A percentile compares a stretch with the other conserved stretches of the same genome.
These are phyloP conservation scores for Diloba caeruleocephala DNA, from an alignment of 2,888 invertebrate species.

Conservation along the genomic window DNA sequence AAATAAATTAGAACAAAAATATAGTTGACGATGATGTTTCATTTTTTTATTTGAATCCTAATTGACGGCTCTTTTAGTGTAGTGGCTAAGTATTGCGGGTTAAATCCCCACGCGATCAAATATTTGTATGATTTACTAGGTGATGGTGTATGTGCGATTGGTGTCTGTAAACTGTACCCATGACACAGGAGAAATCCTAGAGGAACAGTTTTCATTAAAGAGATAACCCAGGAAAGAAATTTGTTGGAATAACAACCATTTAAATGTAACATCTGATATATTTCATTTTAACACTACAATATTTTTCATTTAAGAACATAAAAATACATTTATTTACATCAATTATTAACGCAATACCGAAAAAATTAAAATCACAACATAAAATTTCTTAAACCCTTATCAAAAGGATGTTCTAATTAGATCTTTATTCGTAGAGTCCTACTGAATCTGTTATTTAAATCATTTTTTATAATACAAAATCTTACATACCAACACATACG, in stretches of 20 bases:
- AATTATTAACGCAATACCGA: slow-evolving; percentile 75
- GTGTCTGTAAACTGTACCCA: too few species aligned
- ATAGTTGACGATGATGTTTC: slow-evolving; percentile 76
- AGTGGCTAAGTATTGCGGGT: too few species aligned
- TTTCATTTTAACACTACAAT: slow-evolving; percentile 79
- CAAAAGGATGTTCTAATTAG: slow-evolving; percentile 39
- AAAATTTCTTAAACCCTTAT: slow-evolving; percentile 51
- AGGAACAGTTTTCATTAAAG: too few species aligned
- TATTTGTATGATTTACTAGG: too few species aligned
- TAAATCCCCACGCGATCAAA: too few species aligned
- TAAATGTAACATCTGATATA: slow-evolving; percentile 82
- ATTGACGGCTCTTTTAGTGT: too few species aligned
- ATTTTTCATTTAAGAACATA: slow-evolving; percentile 70
- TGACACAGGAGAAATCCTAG: too few species aligned
- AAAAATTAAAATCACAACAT: slow-evolving; percentile 75
- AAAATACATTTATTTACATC: slow-evolving; percentile 73
- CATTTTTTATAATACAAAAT: not conserved
- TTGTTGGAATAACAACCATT: slow-evolving; percentile 19
- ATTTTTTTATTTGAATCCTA: slow-evolving; percentile 53
- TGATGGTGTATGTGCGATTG: too few species aligned
- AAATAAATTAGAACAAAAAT: slow-evolving; percentile 87
- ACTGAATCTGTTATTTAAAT: slow-evolving; percentile 7
- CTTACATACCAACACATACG: slow-evolving; percentile 16
- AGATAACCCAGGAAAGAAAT: too few species aligned
- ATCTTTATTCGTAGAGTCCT: slow-evolving; percentile 42